Evolutionary conservation across 2,797 vertebrate genomes (phyloP).

Genomic region (Sebastes steindachneri): DNA sequence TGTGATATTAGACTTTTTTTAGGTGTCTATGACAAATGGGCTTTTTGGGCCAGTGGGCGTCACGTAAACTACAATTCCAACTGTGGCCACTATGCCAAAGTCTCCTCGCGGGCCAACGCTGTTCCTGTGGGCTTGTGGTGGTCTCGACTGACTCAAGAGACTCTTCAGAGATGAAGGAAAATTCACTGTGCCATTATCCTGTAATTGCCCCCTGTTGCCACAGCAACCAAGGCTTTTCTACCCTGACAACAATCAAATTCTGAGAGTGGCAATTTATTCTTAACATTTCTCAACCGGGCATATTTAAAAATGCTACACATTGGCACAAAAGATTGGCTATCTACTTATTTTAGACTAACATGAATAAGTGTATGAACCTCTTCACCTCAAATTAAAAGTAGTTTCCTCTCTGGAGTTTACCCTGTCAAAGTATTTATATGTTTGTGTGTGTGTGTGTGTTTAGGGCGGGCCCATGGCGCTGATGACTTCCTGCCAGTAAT

Average conservation of each 20-base stretch:
- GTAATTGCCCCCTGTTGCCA: not conserved
- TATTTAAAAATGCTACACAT: not conserved
- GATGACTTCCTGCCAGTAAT: conserved; percentile 98
- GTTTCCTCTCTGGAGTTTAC: not conserved
- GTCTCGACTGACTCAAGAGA: not conserved
- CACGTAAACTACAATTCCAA: not conserved
- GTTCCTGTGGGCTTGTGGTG: not conserved
- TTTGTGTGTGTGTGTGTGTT: conserved; percentile 17
- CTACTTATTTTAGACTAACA: not conserved
- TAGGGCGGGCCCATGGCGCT: conserved; percentile 92
- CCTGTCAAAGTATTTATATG: not conserved
- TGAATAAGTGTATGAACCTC: not conserved
- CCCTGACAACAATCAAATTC: not conserved
- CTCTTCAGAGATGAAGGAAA: not conserved
- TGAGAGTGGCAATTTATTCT: not conserved
- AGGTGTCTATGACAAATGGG: not conserved
- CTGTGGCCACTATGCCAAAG: too few species aligned
- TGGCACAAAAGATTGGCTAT: not conserved
- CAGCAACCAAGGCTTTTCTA: not conserved
- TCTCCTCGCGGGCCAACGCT: not conserved
- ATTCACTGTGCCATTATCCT: not conserved
- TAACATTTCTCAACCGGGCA: not conserved
- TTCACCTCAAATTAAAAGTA: not conserved
- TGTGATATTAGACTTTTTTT: not conserved
- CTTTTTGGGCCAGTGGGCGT: not conserved